phyloP scores from a whole-genome alignment of 2,113 vertebrate genomes.

The Melanerpes formicivorus region DNA sequence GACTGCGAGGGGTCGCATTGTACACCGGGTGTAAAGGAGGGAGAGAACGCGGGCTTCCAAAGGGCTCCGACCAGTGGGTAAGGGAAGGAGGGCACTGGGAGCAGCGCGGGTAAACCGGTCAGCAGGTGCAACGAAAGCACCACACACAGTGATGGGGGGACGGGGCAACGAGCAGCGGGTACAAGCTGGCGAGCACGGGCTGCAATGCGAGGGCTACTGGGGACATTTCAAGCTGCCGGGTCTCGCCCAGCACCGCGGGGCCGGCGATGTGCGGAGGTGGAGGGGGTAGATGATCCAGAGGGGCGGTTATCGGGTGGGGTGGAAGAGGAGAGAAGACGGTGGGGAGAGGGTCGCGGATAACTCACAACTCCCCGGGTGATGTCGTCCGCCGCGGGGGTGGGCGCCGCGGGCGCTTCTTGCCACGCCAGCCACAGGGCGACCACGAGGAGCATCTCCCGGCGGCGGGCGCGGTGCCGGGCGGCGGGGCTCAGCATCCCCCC shows the following conservation, averaged over 20 bases:
- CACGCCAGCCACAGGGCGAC: slow-evolving; percentile 61
- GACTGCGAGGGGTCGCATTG: neutral
- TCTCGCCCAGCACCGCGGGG: neutral
- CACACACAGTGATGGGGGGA: neutral
- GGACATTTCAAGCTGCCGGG: neutral
- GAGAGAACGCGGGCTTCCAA: neutral
- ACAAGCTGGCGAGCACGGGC: neutral
- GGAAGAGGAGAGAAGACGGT: neutral
- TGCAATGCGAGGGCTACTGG: neutral
- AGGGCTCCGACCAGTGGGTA: neutral
- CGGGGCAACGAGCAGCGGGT: too few species aligned
- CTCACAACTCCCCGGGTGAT: slow-evolving; percentile 90
- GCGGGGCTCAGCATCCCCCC: slow-evolving; percentile 36
- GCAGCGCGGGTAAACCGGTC: neutral
- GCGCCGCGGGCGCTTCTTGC: slow-evolving; percentile 65
- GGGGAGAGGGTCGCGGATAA: slow-evolving; percentile 5
- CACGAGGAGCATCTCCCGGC: slow-evolving; percentile 55
- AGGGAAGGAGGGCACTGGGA: neutral
- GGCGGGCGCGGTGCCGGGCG: neutral
- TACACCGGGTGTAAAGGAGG: neutral
- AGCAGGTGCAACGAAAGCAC: neutral
- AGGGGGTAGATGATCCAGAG: neutral
- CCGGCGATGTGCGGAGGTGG: neutral
- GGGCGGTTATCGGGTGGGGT: neutral
- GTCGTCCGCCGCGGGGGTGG: slow-evolving; percentile 81